Evolutionary conservation across 2,888 invertebrate species (phyloP), one percentile per base, ranked within the genome.

Genomic region (Tetramorium bicarinatum): DNA sequence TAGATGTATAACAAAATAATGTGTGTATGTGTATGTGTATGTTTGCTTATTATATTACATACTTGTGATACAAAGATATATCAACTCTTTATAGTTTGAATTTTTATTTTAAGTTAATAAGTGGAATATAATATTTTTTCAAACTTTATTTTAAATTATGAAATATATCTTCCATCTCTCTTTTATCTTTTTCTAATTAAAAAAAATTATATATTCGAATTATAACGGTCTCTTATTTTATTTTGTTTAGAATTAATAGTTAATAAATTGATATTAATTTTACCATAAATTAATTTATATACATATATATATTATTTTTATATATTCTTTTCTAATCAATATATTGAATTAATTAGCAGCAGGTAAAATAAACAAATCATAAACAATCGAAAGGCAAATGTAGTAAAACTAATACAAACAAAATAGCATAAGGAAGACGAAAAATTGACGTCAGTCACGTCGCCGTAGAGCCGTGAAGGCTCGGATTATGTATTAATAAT

Each of bases 401-500:
- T 6, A 44, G 15, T 52, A 66, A 41, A 4, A 34, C 1, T 34
- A 34, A 34, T 4, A 34, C 29, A 34, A 34, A 34, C 29, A 34
- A 34, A 34, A 52, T n/a, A 69, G 3, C 29, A 11, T 69, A 6
- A n/a, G 25, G 29, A 69, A 77, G 8, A 67, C 18, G 25, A n/a
- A 64, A 66, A 76, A 34, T 0, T 41, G 21, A 54, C 15, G 41
- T 54, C 9, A 77, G 41, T 41, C 13, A 18, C 18, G 25, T n/a
- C 18, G 29, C n/a, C n/a, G 7, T 69, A 34, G 13, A 69, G 34
- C 8, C 34, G 18, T 4, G 25, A 74, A 47, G 38, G 34, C 18
- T 59, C 6, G 4, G 59, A 59, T 80, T 80, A 59, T 25, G 38
- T 80, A 80, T 80, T 80, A 74, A 80, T 80, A 80, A 72, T 74